Evolutionary conservation across 2,113 vertebrate genomes (phyloP).

Genomic region (Nycticebus coucang): DNA sequence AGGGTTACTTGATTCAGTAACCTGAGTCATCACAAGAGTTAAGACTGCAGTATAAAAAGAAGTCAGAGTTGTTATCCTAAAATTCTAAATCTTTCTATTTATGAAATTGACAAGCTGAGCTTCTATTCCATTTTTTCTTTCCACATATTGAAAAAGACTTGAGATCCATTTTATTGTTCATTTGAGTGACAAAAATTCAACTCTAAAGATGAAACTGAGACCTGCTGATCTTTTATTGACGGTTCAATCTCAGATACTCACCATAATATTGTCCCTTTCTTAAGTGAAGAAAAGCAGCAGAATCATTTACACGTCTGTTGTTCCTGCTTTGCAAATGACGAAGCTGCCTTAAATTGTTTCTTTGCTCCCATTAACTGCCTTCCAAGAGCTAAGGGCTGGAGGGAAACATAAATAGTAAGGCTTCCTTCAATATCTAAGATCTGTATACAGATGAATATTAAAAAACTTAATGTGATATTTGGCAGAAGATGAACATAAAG

Average conservation of each 20-base stretch:
- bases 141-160: neutral
- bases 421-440: conserved; percentile 35
- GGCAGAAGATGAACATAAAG: conserved; percentile 53
- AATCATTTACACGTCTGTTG: neutral
- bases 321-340: conserved; percentile 12
- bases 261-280: neutral
- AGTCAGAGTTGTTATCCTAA: neutral
- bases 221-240: neutral
- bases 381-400: neutral
- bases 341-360: conserved; percentile 15
- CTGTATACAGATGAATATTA: conserved; percentile 10
- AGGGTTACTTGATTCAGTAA: neutral
- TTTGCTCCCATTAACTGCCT: neutral
- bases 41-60: neutral
- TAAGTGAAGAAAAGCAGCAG: neutral
- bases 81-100: neutral
- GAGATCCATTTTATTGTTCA: neutral
- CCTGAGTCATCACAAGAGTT: neutral
- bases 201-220: neutral
- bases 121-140: neutral
- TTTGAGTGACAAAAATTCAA: neutral
- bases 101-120: neutral
- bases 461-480: conserved; percentile 50
- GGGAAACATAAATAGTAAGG: neutral
- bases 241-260: neutral